Conservation (phyloP, 2,888 invertebrate species). For the Sphecodes monilicornis region DNA sequence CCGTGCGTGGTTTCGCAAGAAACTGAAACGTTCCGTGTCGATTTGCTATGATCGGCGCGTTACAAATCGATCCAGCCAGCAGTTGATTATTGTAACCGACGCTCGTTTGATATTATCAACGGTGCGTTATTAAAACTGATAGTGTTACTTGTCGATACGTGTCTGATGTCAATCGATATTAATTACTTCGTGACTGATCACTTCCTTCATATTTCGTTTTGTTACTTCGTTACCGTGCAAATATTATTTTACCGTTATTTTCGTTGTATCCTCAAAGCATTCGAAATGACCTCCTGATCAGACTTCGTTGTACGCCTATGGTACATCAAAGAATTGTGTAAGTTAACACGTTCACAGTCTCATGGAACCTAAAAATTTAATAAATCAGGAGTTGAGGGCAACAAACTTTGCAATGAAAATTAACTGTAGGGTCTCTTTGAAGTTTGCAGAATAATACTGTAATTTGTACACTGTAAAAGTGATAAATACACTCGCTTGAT, state of each 20-base stretch:
- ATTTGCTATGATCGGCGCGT: conserved; percentile 16
- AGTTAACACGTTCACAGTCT: too few species aligned
- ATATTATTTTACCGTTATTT: neutral
- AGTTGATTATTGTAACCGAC: conserved; percentile 29
- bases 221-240: neutral
- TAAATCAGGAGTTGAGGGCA: neutral
- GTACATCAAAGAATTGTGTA: too few species aligned
- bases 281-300: neutral
- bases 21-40: conserved; percentile 8
- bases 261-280: neutral
- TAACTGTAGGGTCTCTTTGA: too few species aligned
- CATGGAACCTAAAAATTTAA: too few species aligned
- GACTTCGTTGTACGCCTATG: neutral
- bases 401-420: too few species aligned
- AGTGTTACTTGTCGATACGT: neutral
- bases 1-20: conserved; percentile 18
- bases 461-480: too few species aligned
- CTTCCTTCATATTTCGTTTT: neutral
- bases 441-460: too few species aligned
- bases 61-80: conserved; percentile 26
- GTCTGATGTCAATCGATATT: conserved; percentile 10
- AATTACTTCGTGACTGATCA: conserved; percentile 11
- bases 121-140: conserved; percentile 5
- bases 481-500: too few species aligned
- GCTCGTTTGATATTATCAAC: conserved; percentile 9